These are phyloP conservation scores for Stramonita haemastoma DNA, from an alignment of 2,888 invertebrate species.

Conservation along the genomic window DNA sequence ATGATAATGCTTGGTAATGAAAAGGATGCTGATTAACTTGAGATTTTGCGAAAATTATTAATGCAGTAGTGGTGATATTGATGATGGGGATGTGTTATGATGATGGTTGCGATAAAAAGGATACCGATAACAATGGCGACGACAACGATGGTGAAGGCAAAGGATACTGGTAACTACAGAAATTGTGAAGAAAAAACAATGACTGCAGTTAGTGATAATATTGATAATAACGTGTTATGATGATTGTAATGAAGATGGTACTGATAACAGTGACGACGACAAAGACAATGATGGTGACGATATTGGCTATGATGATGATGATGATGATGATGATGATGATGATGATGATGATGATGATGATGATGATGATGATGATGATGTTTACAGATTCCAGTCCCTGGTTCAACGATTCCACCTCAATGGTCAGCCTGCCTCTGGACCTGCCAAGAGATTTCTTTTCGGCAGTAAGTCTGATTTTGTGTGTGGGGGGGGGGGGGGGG, in stretches of 20 bases:
- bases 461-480: not conserved
- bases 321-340: conserved; percentile 14
- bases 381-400: conserved; percentile 12
- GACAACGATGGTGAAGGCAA: no score
- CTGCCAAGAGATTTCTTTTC: not conserved
- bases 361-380: not conserved
- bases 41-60: no score
- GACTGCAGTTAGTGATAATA: no score
- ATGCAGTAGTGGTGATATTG: no score
- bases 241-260: not conserved
- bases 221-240: not conserved
- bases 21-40: no score
- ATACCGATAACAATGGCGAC: no score
- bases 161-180: no score
- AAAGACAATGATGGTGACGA: not conserved
- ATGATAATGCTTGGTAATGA: no score
- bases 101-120: no score
- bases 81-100: no score
- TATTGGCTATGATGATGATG: not conserved
- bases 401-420: conserved; percentile 6
- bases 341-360: conserved; percentile 20
- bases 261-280: not conserved
- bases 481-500: no score
- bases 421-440: not conserved
- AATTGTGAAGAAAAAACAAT: no score